These are phyloP conservation scores for Diachasmimorpha longicaudata DNA, from an alignment of 1,140 invertebrate species.

Conservation along the genomic window DNA sequence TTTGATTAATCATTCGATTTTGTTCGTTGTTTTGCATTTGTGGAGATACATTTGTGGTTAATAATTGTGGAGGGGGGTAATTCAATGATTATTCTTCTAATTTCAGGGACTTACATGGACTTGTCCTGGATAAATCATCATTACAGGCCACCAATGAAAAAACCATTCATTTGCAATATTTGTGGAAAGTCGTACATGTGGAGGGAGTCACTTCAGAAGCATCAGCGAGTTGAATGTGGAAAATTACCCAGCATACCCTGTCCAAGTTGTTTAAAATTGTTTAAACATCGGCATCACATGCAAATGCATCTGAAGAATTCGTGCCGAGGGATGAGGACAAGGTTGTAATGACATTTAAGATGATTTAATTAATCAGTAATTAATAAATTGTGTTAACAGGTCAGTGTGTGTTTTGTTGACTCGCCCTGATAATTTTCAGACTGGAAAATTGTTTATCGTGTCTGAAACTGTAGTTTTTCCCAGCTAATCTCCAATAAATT, in stretches of 20 bases:
- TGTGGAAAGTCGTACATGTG: conserved; percentile 30
- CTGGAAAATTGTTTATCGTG: no score
- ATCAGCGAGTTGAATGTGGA: conserved; percentile 26
- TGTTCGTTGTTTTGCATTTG: neutral
- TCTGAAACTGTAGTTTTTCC: no score
- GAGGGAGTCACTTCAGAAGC: conserved; percentile 23
- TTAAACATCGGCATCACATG: conserved; percentile 45
- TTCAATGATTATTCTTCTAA: neutral
- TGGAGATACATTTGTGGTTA: neutral
- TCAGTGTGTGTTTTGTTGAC: neutral
- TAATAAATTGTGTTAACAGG: neutral
- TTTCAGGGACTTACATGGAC: neutral
- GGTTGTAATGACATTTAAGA: neutral
- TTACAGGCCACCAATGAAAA: neutral
- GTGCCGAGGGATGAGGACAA: neutral
- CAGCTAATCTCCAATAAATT: no score
- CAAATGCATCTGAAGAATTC: neutral
- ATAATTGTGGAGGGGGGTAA: neutral
- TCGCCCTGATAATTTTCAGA: no score
- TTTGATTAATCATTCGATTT: neutral
- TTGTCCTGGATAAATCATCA: neutral
- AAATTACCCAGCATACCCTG: conserved; percentile 26
- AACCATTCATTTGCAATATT: conserved; percentile 9
- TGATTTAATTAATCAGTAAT: neutral
- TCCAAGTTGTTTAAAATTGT: conserved; percentile 43